Evolutionary conservation across 2,797 vertebrate genomes (phyloP).

Genomic region (Sylvia borin): DNA sequence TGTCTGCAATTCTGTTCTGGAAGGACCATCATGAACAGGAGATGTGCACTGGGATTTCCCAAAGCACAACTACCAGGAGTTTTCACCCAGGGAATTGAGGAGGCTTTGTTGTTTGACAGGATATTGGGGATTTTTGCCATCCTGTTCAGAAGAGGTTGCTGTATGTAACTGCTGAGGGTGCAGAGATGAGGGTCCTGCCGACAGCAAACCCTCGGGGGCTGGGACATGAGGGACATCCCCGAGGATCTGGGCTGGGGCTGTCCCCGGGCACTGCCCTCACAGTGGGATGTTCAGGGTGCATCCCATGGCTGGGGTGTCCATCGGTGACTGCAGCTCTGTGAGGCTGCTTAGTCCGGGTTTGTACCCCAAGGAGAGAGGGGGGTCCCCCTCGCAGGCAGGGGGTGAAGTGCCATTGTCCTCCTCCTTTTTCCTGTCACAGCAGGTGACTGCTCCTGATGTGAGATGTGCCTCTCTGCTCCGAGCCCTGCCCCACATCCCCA

Average conservation of each 20-base stretch:
- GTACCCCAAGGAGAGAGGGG: not conserved
- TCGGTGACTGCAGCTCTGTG: not conserved
- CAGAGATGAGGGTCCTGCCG: not conserved
- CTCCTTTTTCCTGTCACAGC: not conserved
- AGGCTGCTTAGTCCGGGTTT: not conserved
- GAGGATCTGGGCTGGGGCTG: not conserved
- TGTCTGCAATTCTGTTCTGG: not conserved
- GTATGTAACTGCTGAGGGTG: not conserved
- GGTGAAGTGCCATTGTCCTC: too few species aligned
- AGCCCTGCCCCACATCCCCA: not conserved
- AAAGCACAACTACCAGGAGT: not conserved
- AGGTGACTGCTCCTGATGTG: not conserved
- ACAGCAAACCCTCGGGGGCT: not conserved
- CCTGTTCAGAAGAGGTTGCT: not conserved
- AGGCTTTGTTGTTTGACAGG: not conserved
- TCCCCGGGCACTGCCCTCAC: not conserved
- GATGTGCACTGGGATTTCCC: not conserved
- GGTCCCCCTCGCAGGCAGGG: not conserved
- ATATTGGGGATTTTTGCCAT: not conserved
- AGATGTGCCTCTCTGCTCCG: not conserved
- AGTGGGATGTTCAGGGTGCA: not conserved
- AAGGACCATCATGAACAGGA: not conserved
- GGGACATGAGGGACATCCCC: not conserved
- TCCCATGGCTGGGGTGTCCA: fast-evolving
- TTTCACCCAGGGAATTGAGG: not conserved